Evolutionary conservation across 2,113 vertebrate genomes (phyloP).

Genomic region (Stegostoma tigrinum): DNA sequence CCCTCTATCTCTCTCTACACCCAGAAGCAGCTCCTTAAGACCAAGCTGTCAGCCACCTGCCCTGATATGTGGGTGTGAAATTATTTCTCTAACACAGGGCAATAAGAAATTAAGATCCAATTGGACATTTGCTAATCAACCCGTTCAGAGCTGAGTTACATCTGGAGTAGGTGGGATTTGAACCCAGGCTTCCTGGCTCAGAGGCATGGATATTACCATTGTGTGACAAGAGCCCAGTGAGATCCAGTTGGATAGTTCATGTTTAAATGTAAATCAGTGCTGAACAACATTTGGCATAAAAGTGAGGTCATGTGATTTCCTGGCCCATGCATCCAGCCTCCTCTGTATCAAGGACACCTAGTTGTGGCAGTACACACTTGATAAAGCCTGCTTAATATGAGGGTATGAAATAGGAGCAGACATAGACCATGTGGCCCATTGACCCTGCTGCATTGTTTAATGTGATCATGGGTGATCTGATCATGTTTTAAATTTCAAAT

Average conservation of each 20-base stretch:
- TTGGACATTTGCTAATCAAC: neutral
- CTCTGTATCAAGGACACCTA: neutral
- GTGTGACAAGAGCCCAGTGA: neutral
- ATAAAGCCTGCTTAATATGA: neutral
- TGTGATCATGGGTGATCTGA: no score
- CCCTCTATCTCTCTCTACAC: neutral
- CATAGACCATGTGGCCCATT: no score
- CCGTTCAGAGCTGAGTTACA: no score
- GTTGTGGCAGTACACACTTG: neutral
- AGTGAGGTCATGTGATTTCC: neutral
- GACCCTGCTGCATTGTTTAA: no score
- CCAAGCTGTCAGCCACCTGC: neutral
- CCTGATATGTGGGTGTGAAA: neutral
- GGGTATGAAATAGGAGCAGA: no score
- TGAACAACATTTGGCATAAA: neutral
- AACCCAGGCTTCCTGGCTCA: no score
- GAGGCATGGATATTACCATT: no score
- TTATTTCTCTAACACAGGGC: neutral
- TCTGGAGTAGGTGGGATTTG: no score
- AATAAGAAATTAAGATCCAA: neutral
- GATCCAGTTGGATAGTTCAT: neutral
- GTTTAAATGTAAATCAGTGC: neutral
- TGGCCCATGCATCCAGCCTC: neutral
- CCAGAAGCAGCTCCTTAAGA: neutral
- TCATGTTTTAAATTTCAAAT: no score